Evolutionary conservation across 2,113 vertebrate species (phyloP).

Genomic region (Poecile atricapillus): DNA sequence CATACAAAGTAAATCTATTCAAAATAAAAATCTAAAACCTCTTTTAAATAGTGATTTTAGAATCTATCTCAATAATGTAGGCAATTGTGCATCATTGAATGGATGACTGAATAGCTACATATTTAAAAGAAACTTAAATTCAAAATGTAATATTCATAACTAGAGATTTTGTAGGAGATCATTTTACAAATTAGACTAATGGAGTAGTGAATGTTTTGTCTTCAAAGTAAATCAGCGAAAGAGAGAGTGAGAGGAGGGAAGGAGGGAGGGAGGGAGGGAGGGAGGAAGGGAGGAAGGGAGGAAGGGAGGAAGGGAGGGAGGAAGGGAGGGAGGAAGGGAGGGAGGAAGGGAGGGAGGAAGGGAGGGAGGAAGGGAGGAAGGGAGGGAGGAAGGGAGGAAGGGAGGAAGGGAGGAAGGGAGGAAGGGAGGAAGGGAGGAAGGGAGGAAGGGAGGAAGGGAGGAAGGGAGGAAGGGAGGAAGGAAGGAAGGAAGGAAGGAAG

Average conservation of each 20-base stretch:
- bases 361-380: not conserved
- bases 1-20: not conserved
- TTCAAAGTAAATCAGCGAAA: not conserved
- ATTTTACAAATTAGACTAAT: slow-evolving; percentile 9
- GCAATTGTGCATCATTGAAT: slow-evolving; percentile 16
- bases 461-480: too few relatives aligned
- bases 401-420: not conserved
- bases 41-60: not conserved
- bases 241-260: too few relatives aligned
- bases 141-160: slow-evolving; percentile 3
- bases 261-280: not conserved
- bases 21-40: not conserved
- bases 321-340: not conserved
- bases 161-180: not conserved
- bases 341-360: not conserved
- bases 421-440: not conserved
- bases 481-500: not conserved
- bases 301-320: not conserved
- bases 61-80: not conserved
- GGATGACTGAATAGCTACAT: slow-evolving; percentile 1
- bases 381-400: not conserved
- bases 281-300: not conserved
- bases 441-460: not conserved
- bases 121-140: slow-evolving; percentile 17
- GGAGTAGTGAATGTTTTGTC: not conserved